phyloP scores from a whole-genome alignment of 2,113 vertebrate genomes.

The Malurus melanocephalus region DNA sequence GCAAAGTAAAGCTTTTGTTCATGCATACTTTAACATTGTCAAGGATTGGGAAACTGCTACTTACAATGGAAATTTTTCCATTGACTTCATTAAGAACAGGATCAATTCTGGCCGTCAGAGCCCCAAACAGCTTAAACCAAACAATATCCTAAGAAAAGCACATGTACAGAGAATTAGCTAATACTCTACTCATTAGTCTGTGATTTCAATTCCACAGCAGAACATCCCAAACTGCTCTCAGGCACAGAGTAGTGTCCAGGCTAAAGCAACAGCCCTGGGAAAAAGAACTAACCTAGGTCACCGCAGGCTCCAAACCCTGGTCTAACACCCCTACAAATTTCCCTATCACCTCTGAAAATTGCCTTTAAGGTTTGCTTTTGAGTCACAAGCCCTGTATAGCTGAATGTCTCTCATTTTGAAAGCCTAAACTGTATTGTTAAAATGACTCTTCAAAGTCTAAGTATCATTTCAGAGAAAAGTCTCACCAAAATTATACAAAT shows the following conservation, averaged over 20 bases:
- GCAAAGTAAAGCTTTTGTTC: constrained; percentile 1
- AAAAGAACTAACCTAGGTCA: neutral
- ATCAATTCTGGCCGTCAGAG: neutral
- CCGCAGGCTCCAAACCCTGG: neutral
- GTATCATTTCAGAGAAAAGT: neutral
- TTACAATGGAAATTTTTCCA: neutral
- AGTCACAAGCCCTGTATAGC: neutral
- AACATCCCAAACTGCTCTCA: neutral
- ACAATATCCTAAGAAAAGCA: neutral
- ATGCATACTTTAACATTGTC: neutral
- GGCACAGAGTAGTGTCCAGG: neutral
- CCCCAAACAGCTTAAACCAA: neutral
- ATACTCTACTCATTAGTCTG: neutral
- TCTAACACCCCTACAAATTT: neutral
- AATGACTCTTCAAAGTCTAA: neutral
- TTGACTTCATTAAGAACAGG: neutral
- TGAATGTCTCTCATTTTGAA: neutral
- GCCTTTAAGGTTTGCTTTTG: neutral
- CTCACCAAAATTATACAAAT: neutral
- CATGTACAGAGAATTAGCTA: neutral
- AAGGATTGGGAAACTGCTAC: neutral
- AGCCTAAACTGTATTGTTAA: neutral
- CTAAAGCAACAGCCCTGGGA: neutral
- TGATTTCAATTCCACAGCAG: neutral
- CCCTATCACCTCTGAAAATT: neutral